Conservation (phyloP, 2,113 vertebrate species). For the Macquaria australasica region DNA sequence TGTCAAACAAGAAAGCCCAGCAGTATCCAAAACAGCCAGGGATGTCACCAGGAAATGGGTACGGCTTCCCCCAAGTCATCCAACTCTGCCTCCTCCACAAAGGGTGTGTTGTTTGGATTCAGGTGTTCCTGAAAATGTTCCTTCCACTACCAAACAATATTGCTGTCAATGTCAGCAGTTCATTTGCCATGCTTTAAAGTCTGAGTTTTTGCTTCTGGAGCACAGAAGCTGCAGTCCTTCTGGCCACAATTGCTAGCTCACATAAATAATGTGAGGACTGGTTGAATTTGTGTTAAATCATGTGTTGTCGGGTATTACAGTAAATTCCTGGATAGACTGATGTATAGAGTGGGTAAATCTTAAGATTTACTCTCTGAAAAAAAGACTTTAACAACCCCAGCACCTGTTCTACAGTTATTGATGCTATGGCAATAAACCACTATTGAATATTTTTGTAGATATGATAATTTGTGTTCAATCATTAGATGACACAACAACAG, state of each 20-base stretch:
- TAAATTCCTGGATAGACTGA: conserved; percentile 7
- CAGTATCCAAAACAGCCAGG: not conserved
- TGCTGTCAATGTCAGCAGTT: not conserved
- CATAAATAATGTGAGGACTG: not conserved
- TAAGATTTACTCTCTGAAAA: not conserved
- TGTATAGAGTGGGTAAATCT: not conserved
- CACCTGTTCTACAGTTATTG: not conserved
- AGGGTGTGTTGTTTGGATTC: not conserved
- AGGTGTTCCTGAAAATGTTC: not conserved
- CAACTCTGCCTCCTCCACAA: not conserved
- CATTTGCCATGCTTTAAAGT: not conserved
- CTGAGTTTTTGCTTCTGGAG: too few relatives aligned
- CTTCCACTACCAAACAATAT: not conserved
- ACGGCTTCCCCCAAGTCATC: not conserved
- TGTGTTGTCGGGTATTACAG: not conserved
- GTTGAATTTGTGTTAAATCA: not conserved
- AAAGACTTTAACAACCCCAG: not conserved
- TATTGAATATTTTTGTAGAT: not conserved
- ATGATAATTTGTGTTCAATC: not conserved
- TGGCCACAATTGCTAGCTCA: not conserved
- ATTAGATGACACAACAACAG: not conserved
- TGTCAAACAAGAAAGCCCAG: not conserved
- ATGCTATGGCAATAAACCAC: not conserved
- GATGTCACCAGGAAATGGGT: not conserved
- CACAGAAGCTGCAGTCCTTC: not conserved